Evolutionary conservation across 2,888 invertebrate genomes (phyloP), one percentile per base, ranked within the genome.

Genomic region (Clostera curtula): DNA sequence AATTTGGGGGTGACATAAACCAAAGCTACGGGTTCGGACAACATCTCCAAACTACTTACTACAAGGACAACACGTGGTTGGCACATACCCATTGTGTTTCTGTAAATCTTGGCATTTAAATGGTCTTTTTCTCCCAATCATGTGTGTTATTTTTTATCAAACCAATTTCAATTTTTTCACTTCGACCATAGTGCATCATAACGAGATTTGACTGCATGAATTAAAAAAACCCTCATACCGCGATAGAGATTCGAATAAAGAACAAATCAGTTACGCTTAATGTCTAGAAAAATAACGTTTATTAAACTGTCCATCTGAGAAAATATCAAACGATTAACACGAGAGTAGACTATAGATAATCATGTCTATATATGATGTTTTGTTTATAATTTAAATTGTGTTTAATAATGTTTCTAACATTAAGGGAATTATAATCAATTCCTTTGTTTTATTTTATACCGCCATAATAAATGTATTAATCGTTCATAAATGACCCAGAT

Each of bases 201-300:
- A 88, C 88, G 88, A 88, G 88, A 88, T 88, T 86, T 85, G 83
- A 85, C 85, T 85, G 86, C 85, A 84, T 79, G 80, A 83, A 80
- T 71, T 60, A 34, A 42, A 53, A 48, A 47, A 41, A 45, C 52
- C 51, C 54, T 50, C 46, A 41, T 53, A 56, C 55, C 48, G 46
- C 49, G 48, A 49, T 55, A 40, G 34, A 49, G 23, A 36, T 41
- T 35, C 26, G 12, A 40, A 35, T 29, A 45, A 23, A 38, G 25
- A 52, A 48, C 29, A 33, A 40, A 44, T 48, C 37, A 30, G 29
- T 32, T 29, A 27, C 34, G 29, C 40, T 44, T 49, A 51, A 44
- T 42, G 29, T 43, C 43, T 52, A 54, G 30, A 29, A 36, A 44
- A 47, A 16, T 31, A 47, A 43, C 25, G n/a, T n/a, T n/a, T n/a